These are phyloP conservation scores for Ceratosolen fusciceps DNA, from an alignment of 1,140 invertebrate genomes.

Conservation along the genomic window DNA sequence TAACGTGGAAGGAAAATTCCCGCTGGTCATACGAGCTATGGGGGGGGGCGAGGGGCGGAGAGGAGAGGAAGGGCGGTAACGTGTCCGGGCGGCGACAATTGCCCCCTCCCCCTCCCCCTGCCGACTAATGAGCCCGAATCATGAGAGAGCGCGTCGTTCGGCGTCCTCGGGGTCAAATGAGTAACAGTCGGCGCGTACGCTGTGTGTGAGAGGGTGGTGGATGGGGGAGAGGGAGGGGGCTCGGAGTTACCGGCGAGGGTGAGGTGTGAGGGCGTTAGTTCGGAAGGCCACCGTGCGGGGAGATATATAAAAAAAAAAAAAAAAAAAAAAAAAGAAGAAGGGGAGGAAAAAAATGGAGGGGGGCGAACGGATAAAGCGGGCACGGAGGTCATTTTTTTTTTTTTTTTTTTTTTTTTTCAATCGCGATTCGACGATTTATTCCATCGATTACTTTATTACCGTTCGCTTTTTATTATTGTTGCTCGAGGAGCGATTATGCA, in stretches of 20 bases:
- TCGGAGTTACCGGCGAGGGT: too few relatives aligned
- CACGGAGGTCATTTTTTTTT: too few relatives aligned
- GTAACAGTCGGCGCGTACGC: conserved; percentile 6
- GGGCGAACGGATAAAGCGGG: not conserved
- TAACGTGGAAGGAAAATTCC: not conserved
- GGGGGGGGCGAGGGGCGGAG: not conserved
- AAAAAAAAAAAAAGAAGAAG: too few relatives aligned
- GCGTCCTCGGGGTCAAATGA: too few relatives aligned
- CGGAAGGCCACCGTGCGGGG: not conserved
- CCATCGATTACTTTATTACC: not conserved
- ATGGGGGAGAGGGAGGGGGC: not conserved
- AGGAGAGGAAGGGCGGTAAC: not conserved
- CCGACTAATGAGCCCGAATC: conserved; percentile 44
- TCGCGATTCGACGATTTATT: not conserved
- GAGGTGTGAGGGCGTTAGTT: not conserved
- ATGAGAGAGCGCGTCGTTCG: too few relatives aligned
- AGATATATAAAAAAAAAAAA: too few relatives aligned
- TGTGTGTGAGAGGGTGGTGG: conserved; percentile 3
- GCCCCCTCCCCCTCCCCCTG: not conserved
- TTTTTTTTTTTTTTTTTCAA: not conserved
- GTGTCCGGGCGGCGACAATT: conserved; percentile 32
- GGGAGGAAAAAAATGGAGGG: too few relatives aligned
- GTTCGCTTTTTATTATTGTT: too few relatives aligned
- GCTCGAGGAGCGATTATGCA: not conserved
- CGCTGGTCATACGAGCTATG: conserved; percentile 1